Percentiles rank a stretch among this genome's conserved stretches.
Conservation (phyloP, 2,888 invertebrate species). For the Plagiodera versicolora region DNA sequence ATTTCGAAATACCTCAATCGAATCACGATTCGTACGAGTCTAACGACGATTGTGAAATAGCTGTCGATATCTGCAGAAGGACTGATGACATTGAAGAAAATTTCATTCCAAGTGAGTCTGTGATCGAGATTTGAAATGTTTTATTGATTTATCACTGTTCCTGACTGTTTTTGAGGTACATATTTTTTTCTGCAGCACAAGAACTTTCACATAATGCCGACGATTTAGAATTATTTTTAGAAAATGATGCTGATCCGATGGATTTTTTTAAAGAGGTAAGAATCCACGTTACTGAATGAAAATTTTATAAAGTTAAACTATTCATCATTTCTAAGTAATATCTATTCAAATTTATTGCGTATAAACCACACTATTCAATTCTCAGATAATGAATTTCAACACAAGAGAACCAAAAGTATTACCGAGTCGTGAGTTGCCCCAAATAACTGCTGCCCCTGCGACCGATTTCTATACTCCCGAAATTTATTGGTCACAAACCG, state of each 20-base stretch:
- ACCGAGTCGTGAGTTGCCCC: conserved; percentile 27
- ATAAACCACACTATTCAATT: not conserved
- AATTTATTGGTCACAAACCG: conserved; percentile 48
- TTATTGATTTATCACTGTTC: too few species aligned
- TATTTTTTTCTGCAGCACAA: too few species aligned
- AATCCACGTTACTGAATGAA: not conserved
- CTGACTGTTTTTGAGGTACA: too few species aligned
- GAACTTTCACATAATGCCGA: not conserved
- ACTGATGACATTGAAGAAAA: conserved; percentile 17
- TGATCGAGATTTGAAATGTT: too few species aligned
- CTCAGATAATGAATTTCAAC: conserved; percentile 9
- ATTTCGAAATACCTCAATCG: conserved; percentile 34
- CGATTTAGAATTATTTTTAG: conserved; percentile 25
- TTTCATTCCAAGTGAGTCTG: conserved; percentile 7
- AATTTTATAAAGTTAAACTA: too few species aligned
- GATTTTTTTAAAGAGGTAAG: conserved; percentile 21
- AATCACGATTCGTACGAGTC: conserved; percentile 16
- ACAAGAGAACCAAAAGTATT: not conserved
- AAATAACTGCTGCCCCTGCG: conserved; percentile 34
- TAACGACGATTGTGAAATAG: conserved; percentile 20
- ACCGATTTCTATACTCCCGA: conserved; percentile 44
- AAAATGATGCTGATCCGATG: conserved; percentile 12
- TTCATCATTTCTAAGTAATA: too few species aligned
- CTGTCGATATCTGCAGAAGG: conserved; percentile 18
- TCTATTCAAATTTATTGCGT: not conserved